Base-by-base conservation (phyloP, 1,140 invertebrate species). In the Chironomus striatipennis region DNA sequence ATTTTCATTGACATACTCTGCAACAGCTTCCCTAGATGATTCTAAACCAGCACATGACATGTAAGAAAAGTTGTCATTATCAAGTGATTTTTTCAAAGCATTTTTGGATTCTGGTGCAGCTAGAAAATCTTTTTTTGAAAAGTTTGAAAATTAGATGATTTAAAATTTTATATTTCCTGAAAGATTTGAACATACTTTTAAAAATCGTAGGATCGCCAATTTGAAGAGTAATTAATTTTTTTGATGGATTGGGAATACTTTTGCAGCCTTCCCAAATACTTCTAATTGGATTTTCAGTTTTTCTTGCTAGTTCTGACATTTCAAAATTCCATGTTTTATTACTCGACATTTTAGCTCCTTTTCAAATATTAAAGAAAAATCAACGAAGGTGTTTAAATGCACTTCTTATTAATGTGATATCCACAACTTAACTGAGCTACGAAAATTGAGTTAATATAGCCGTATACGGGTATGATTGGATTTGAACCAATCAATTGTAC, bases 11-110 rank as follows among this genome's bases (percentile, higher is more conserved):
- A 70, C 65, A 81, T 95, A 94, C 43, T 91, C 86, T 0, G 94
- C 94, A 4, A 96, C 91, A 9, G 93, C 94, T 81, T 88, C 82
- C 76, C 90, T 85, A 0, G 93, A 88, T 75, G 87, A 85, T 78
- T 67, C n/a, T 20, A n/a, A 47, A 20, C 74, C 74, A 47, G 74
- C 42, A 10, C 65, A n/a, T 21, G 43, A 21, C 18, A 42, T 64
- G n/a, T 75, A 75, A 0, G 65, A 64, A 21, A 43, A 73, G 10
- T 75, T 73, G 8, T 70, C 74, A 5, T 24, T 7, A 15, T 47
- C 43, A 24, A 75, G 21, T 12, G 70, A 67, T 10, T 75, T 34
- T 57, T 47, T 43, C 2, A 75, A 9, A 10, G 74, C 74, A 15
- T 73, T 15, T 24, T 73, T 73, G 2, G 42, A 34, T n/a, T 75